Percentiles rank a stretch among this genome's conserved stretches.
Conservation (phyloP, 2,113 vertebrate species). For the Aegypius monachus region DNA sequence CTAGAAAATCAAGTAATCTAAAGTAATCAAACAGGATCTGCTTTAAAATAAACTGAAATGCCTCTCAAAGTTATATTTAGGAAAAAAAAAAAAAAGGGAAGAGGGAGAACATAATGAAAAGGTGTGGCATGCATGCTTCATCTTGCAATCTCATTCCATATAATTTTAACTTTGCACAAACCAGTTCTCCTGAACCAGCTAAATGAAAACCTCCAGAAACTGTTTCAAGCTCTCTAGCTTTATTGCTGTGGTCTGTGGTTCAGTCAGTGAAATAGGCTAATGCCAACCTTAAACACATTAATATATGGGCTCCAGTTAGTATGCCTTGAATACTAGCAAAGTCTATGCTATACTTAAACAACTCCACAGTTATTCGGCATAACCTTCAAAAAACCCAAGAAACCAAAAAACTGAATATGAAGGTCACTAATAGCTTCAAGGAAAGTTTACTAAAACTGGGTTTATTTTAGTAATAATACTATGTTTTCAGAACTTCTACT, state of each 20-base stretch:
- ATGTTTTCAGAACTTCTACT: constrained; percentile 19
- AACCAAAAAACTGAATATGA: not conserved
- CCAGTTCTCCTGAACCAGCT: not conserved
- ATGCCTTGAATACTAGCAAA: not conserved
- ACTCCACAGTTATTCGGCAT: not conserved
- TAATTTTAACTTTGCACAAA: constrained; percentile 38
- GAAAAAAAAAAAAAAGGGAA: not conserved
- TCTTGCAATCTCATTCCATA: constrained; percentile 27
- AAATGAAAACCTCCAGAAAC: constrained; percentile 28
- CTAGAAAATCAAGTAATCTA: not conserved
- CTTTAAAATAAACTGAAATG: not conserved
- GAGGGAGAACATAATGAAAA: constrained; percentile 48
- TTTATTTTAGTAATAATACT: constrained; percentile 8
- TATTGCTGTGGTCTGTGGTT: constrained; percentile 13
- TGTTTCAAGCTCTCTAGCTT: not conserved
- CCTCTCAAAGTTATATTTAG: constrained; percentile 36
- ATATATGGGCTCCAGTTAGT: not conserved
- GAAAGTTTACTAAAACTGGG: constrained; percentile 11
- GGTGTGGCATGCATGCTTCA: constrained; percentile 47
- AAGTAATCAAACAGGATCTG: not conserved
- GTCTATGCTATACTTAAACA: not conserved
- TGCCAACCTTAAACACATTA: not conserved
- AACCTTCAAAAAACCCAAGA: not conserved
- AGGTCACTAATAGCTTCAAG: constrained; percentile 30
- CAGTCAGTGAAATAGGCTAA: not conserved